phyloP scores from a whole-genome alignment of 1,140 invertebrate species.

The Drosophila ananassae region DNA sequence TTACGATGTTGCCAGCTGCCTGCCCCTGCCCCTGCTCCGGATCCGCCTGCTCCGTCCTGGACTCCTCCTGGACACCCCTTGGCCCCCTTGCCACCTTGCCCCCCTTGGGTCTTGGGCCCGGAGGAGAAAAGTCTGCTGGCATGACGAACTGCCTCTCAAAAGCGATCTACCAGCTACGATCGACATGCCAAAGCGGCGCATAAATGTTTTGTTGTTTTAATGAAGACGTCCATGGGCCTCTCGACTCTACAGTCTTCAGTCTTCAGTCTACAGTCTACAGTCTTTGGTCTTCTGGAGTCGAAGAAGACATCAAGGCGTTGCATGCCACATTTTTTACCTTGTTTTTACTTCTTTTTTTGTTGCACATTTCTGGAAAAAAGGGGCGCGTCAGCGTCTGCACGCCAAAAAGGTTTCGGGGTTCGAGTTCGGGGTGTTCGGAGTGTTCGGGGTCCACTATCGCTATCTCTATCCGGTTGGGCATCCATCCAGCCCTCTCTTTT shows the following conservation, averaged over 20 bases:
- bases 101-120: neutral
- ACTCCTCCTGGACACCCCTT: too few relatives aligned
- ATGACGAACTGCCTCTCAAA: conserved; percentile 52
- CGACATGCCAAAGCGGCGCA: conserved; percentile 78
- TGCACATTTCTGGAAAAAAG: conserved; percentile 54
- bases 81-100: neutral
- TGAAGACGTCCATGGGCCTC: conserved; percentile 71
- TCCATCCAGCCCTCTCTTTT: conserved; percentile 10
- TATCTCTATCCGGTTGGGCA: conserved; percentile 17
- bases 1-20: conserved; percentile 60
- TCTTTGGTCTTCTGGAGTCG: conserved; percentile 9
- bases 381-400: conserved; percentile 78
- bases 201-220: conserved; percentile 84
- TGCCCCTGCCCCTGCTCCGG: too few relatives aligned
- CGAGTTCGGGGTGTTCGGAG: neutral
- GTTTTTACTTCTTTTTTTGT: conserved; percentile 25
- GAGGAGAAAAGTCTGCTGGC: conserved; percentile 22
- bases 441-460: conserved; percentile 21
- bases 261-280: conserved; percentile 4
- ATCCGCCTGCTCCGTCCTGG: too few relatives aligned
- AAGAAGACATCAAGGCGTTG: conserved; percentile 81
- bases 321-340: conserved; percentile 76
- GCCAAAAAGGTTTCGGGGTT: conserved; percentile 44
- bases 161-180: conserved; percentile 49
- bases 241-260: conserved; percentile 19